A percentile compares a stretch with the other conserved stretches of the same genome.
phyloP scores from a whole-genome alignment of 1,140 invertebrate genomes.

The Drosophila nigrodunni region DNA sequence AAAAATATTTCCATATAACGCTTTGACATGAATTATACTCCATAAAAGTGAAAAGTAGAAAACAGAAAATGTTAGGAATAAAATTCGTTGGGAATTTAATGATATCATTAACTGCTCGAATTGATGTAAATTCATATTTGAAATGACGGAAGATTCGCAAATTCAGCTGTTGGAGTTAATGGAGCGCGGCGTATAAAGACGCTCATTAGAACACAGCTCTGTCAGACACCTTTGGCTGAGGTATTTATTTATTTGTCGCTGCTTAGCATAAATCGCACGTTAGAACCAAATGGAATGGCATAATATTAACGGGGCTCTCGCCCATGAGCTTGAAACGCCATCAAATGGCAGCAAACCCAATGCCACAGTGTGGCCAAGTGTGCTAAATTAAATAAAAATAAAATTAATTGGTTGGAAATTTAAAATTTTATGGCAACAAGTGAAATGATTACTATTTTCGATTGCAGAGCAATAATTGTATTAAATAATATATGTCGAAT shows the following conservation, averaged over 20 bases:
- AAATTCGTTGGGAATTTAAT: neutral
- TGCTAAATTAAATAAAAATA: neutral
- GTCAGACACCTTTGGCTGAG: constrained; percentile 62
- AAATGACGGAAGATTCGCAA: constrained; percentile 2
- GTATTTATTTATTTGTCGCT: constrained; percentile 74
- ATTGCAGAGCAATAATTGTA: no score
- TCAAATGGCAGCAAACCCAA: constrained; percentile 18
- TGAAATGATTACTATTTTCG: no score
- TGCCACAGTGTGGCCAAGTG: constrained; percentile 39
- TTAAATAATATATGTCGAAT: no score
- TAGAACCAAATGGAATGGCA: constrained; percentile 72
- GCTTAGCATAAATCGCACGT: constrained; percentile 79
- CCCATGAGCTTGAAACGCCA: constrained; percentile 36
- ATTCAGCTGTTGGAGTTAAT: constrained; percentile 27
- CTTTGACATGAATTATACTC: neutral
- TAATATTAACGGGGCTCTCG: constrained; percentile 70
- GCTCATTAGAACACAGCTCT: constrained; percentile 41
- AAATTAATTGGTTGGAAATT: neutral
- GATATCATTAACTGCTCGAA: constrained; percentile 11
- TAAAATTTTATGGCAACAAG: no score
- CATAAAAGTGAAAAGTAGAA: neutral
- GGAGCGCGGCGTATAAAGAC: constrained; percentile 44
- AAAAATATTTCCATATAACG: constrained; percentile 5
- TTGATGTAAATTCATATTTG: constrained; percentile 8
- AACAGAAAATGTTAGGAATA: neutral